Base-by-base conservation (phyloP, 2,888 invertebrate genomes). In the Yponomeuta plumbellus region DNA sequence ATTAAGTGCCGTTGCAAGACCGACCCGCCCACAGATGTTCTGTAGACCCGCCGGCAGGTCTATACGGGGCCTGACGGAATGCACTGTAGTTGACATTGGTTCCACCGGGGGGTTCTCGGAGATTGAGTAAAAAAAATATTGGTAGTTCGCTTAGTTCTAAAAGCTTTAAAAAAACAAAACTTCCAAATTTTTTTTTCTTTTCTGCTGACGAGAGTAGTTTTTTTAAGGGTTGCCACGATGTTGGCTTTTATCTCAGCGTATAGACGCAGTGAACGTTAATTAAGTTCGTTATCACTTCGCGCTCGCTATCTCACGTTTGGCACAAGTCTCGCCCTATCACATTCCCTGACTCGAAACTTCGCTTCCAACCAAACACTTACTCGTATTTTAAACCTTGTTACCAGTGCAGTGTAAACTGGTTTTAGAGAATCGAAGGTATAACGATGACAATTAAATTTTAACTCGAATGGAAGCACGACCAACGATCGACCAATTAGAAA, bases 391-490 rank as follows among this genome's bases (percentile, higher is more conserved):
- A 59, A 59, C 23, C 22, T 23, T 17, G 13, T 59, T 22, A 13
- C 23, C 11, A 52, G 44, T 52, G 44, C 44, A 52, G 17, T 52
- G 17, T 17, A 52, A 52, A 52, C 17, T 52, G 13, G 10, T 52
- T 52, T 13, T 57, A 26, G 26, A 64, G 52, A 52, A 64, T 64
- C 23, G 44, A 64, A 64, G 17, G 44, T 64, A 80, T 85, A 87
- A 85, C 80, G 81, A 85, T 75, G 77, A 80, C 84, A 87, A 87
- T 84, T 81, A 71, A 76, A 80, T 83, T 80, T 75, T 73, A 76
- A 79, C 79, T 72, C 77, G 44, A 73, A 70, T 75, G 75, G 78
- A 52, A 17, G 44, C 44, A 52, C 44, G 17, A 17, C n/a, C 21
- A 84, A 86, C 81, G 82, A 83, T 83, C 71, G 73, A 75, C 77